These are phyloP conservation scores for Linepithema humile DNA, from an alignment of 1,140 invertebrate species.

Conservation along the genomic window DNA sequence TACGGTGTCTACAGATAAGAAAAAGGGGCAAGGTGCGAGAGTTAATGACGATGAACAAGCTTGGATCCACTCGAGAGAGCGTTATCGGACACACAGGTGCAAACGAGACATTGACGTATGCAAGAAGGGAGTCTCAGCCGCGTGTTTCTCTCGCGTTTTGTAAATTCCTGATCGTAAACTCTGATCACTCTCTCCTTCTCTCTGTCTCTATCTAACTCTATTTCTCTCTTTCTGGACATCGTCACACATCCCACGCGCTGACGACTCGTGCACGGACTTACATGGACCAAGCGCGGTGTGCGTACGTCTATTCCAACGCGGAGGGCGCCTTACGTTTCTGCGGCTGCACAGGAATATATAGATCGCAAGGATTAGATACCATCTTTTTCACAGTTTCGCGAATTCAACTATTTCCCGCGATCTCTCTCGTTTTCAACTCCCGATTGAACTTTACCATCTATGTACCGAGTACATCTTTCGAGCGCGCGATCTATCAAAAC, in stretches of 20 bases:
- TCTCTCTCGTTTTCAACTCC: neutral
- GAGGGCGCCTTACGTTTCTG: conserved; percentile 82
- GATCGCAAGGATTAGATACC: conserved; percentile 70
- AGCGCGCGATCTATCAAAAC: neutral
- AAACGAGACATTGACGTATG: conserved; percentile 61
- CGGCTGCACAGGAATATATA: conserved; percentile 81
- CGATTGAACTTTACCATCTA: neutral
- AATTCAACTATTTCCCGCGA: neutral
- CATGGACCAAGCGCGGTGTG: conserved; percentile 82
- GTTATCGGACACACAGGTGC: conserved; percentile 64
- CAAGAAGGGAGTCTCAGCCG: conserved; percentile 47
- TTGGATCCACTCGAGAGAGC: neutral
- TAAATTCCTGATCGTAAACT: neutral
- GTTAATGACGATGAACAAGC: conserved; percentile 65
- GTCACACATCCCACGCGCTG: conserved; percentile 61
- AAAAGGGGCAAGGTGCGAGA: conserved; percentile 48
- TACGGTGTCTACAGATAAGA: neutral
- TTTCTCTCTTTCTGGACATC: conserved; percentile 19
- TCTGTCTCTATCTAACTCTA: conserved; percentile 4
- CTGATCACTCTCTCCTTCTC: neutral
- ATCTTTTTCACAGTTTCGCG: neutral
- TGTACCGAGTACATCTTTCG: neutral
- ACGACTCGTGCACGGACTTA: conserved; percentile 80
- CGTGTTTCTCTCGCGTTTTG: conserved; percentile 40
- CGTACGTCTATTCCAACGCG: conserved; percentile 78